Evolutionary conservation across 1,140 invertebrate genomes (phyloP), one percentile per base, ranked within the genome.

Genomic region (Aphaenogaster floridana): DNA sequence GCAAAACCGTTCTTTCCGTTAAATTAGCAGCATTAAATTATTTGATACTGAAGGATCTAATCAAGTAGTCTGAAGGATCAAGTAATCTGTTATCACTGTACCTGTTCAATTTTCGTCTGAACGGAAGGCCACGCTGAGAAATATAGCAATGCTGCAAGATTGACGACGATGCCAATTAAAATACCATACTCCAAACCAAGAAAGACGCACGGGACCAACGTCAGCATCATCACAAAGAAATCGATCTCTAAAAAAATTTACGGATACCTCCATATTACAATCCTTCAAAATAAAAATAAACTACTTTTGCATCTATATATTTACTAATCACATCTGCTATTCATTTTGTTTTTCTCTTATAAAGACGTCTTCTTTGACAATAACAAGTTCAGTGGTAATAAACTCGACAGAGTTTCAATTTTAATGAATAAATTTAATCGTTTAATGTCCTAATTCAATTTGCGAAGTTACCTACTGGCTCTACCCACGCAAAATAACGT

Each of bases 161-260:
- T 97, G 4, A 96, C 89, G 5, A 92, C 95, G 57, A 97, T 96
- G n/a, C 97, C 97, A 86, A 97, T 95, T 11, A 97, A 89, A 78
- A 98, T 97, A n/a, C 97, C 97, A 93, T 96, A 97, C 94, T 98
- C 97, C 34, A 97, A 93, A 52, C 97, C 96, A n/a, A 96, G 92
- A 34, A 97, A 95, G 13, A 97, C 93, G 77, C 96, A 97, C 5
- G 94, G 93, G 0, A 97, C 21, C 54, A 97, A 96, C 1, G 97
- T 97, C 0, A 96, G 89, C 17, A 96, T 74, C 86, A 96, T 96
- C 21, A 96, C 96, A n/a, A 97, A 88, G 17, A 97, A 94, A 92
- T 97, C 97, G 6, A 96, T 72, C 92, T 96, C 97, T 97, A 93
- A 90, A 95, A 93, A 93, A 39, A 13, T 81, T 71, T 57, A 28